Evolutionary conservation across 1,140 invertebrate species (phyloP), one percentile per base, ranked within the genome.

Genomic region (Contarinia nasturtii): DNA sequence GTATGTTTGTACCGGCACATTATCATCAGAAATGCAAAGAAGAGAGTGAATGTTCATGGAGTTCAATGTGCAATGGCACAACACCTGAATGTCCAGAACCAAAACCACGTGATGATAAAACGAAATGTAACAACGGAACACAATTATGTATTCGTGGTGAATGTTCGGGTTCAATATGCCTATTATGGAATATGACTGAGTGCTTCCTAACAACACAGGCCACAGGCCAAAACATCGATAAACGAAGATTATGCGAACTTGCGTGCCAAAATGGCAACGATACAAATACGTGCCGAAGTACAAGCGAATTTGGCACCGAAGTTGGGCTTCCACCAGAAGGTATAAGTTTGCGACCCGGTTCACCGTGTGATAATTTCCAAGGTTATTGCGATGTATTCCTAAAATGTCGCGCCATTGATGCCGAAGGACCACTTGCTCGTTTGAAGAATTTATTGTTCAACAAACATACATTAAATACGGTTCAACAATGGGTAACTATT

Each of bases 341-440:
- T 3, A 88, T 95, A 48, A 87, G 84, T 55, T 67, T 95, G 27
- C 72, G 88, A 48, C 85, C 89, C 48, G 94, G 95, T 22, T 92
- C 93, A 42, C 93, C 94, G 0, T 98, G 95, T 68, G 92, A 98
- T 66, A 95, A 98, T 68, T 98, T 93, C 68, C 67, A 87, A 80
- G 88, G 89, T 46, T 98, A 98, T 67, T 98, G 94, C 70, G 94
- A 98, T 68, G 93, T 97, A 45, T 98, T 98, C 68, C 76, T 91
- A 19, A 95, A 94, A 67, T 98, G 94, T 64, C 77, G 94, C 52
- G 86, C 87, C 1, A 91, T 99, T 12, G 95, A 99, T 69, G 91
- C 93, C 0, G 94, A 99, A 60, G 96, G 96, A 36, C 95, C 95
- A 17, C 69, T 98, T 51, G 90, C 91, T 14, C 76, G 91, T 52